phyloP scores from a whole-genome alignment of 2,113 vertebrate species.

The Garra rufa region DNA sequence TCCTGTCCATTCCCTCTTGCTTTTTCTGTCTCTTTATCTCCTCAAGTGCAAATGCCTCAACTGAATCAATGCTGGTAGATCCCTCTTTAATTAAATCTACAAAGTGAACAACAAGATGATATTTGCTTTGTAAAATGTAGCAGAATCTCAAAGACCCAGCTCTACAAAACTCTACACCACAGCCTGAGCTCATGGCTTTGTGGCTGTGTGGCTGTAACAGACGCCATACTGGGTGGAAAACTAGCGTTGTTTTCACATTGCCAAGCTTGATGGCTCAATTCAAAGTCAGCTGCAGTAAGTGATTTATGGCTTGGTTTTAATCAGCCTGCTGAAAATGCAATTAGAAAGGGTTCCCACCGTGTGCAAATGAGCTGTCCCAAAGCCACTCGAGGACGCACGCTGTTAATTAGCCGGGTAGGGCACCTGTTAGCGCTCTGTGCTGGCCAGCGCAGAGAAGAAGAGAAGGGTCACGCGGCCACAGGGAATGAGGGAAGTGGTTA shows the following conservation, averaged over 20 bases:
- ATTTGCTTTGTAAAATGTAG: slow-evolving; percentile 33
- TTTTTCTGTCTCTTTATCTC: slow-evolving; percentile 7
- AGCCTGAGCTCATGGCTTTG: not conserved
- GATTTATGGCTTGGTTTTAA: slow-evolving; percentile 64
- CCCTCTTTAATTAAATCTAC: slow-evolving; percentile 44
- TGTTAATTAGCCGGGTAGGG: slow-evolving; percentile 61
- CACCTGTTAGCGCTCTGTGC: slow-evolving; percentile 57
- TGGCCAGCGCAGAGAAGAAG: slow-evolving; percentile 8
- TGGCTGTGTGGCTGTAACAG: slow-evolving; percentile 24
- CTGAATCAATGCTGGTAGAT: slow-evolving; percentile 25
- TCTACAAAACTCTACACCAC: slow-evolving; percentile 6
- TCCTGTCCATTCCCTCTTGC: not conserved
- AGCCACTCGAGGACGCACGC: slow-evolving; percentile 53
- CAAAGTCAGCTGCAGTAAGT: slow-evolving; percentile 56
- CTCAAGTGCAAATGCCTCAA: slow-evolving; percentile 3
- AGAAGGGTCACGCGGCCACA: slow-evolving; percentile 44
- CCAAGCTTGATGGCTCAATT: slow-evolving; percentile 58
- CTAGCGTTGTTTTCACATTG: slow-evolving; percentile 39
- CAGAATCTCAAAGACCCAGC: slow-evolving; percentile 1
- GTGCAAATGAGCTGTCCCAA: slow-evolving; percentile 60
- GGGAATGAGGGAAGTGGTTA: slow-evolving; percentile 25
- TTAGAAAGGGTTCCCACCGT: slow-evolving; percentile 59
- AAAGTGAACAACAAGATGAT: slow-evolving; percentile 21
- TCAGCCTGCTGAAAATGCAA: slow-evolving; percentile 62
- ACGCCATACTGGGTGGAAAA: slow-evolving; percentile 36